phyloP scores from a whole-genome alignment of 1,140 invertebrate species.

The Periplaneta americana region DNA sequence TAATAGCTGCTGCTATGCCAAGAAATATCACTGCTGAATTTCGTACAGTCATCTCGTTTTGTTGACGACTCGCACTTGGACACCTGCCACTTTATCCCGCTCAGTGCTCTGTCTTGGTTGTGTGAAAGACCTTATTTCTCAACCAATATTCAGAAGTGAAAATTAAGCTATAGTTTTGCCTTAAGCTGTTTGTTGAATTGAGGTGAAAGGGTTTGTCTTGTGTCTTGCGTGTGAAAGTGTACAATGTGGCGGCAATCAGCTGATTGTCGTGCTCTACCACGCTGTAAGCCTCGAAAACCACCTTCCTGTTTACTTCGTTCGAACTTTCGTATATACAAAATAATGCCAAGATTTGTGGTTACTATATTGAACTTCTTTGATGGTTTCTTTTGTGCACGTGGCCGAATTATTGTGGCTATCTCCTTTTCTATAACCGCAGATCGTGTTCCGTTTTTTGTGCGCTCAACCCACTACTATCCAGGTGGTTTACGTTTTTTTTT shows the following conservation, averaged over 20 bases:
- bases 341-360: no score
- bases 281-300: not conserved
- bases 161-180: no score
- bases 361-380: not conserved
- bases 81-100: no score
- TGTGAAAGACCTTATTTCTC: no score
- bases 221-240: not conserved
- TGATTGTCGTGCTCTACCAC: not conserved
- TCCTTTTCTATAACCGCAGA: not conserved
- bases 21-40: not conserved
- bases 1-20: not conserved
- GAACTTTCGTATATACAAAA: no score
- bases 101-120: no score
- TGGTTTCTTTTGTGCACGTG: not conserved
- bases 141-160: no score
- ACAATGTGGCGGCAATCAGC: not conserved
- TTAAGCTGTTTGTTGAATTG: no score
- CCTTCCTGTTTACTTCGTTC: not conserved
- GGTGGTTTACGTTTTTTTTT: not conserved
- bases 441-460: not conserved
- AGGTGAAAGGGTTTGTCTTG: not conserved
- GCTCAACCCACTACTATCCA: not conserved
- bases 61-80: not conserved
- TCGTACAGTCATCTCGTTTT: not conserved
- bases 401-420: not conserved